Conservation (phyloP, 35 echinoderm and acorn worm genomes). For the Lytechinus pictus region DNA sequence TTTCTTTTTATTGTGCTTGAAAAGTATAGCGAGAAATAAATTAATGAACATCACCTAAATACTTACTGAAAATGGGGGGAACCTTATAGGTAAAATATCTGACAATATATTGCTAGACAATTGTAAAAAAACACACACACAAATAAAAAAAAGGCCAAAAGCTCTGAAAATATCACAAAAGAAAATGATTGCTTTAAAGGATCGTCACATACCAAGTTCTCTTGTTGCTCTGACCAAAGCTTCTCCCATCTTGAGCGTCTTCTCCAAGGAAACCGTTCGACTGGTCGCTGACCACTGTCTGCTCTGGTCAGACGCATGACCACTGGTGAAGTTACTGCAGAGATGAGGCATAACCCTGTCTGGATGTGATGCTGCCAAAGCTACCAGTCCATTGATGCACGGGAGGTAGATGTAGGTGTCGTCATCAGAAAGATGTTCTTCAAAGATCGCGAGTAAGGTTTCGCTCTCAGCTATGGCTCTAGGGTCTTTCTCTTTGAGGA, state of each 20-base stretch:
- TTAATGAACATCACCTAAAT: too few species aligned
- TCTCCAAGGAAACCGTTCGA: constrained; percentile 58
- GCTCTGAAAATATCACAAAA: too few species aligned
- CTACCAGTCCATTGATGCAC: constrained; percentile 77
- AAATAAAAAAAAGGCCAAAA: too few species aligned
- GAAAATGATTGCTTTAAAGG: not conserved
- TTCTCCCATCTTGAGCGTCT: constrained; percentile 90
- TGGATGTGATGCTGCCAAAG: constrained; percentile 73
- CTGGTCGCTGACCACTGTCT: constrained; percentile 27
- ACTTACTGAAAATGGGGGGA: too few species aligned
- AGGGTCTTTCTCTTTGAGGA: constrained; percentile 64
- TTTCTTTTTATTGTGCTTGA: too few species aligned
- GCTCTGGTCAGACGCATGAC: not conserved
- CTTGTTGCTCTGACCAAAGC: constrained; percentile 85
- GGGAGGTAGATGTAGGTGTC: constrained; percentile 93
- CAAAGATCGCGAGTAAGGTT: constrained; percentile 68
- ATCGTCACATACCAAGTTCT: constrained; percentile 65
- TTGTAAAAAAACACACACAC: too few species aligned
- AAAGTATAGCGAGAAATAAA: too few species aligned
- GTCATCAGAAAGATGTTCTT: constrained; percentile 85
- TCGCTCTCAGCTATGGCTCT: constrained; percentile 85
- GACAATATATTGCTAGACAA: too few species aligned
- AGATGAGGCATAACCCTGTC: constrained; percentile 77
- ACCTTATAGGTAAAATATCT: too few species aligned
- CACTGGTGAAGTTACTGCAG: constrained; percentile 62